Conservation (phyloP, 1,140 invertebrate genomes). For the Monochamus saltuarius region DNA sequence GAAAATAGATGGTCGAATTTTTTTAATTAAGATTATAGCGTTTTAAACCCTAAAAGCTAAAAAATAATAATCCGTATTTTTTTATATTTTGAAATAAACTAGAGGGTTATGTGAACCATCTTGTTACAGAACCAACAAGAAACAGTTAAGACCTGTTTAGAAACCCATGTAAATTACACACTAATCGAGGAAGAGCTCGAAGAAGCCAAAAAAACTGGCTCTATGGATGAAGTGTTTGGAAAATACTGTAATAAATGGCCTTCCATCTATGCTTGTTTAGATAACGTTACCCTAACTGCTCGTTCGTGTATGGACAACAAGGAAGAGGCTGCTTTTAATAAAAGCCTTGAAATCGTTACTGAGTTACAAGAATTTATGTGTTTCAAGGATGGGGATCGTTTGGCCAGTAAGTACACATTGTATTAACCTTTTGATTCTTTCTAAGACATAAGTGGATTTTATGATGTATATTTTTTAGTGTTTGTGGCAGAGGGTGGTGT, state of each 20-base stretch:
- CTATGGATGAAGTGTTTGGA: conserved; percentile 64
- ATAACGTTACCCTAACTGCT: conserved; percentile 59
- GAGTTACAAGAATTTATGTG: conserved; percentile 71
- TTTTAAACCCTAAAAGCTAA: too few relatives aligned
- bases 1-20: too few relatives aligned
- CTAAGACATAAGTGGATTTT: too few relatives aligned
- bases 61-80: too few relatives aligned
- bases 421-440: neutral
- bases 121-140: conserved; percentile 42
- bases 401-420: conserved; percentile 64
- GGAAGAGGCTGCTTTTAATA: conserved; percentile 61
- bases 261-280: conserved; percentile 61
- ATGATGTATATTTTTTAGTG: conserved; percentile 56
- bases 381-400: conserved; percentile 75
- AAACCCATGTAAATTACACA: conserved; percentile 31
- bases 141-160: conserved; percentile 30
- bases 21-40: too few relatives aligned
- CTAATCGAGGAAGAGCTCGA: conserved; percentile 62
- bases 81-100: too few relatives aligned
- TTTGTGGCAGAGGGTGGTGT: conserved; percentile 77
- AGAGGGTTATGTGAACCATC: too few relatives aligned
- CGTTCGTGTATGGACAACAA: conserved; percentile 63
- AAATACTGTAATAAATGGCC: conserved; percentile 70
- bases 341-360: conserved; percentile 64
- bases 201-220: conserved; percentile 53